Base-by-base conservation (phyloP, 2,797 vertebrate species). In the Pyrocephalus nanus region DNA sequence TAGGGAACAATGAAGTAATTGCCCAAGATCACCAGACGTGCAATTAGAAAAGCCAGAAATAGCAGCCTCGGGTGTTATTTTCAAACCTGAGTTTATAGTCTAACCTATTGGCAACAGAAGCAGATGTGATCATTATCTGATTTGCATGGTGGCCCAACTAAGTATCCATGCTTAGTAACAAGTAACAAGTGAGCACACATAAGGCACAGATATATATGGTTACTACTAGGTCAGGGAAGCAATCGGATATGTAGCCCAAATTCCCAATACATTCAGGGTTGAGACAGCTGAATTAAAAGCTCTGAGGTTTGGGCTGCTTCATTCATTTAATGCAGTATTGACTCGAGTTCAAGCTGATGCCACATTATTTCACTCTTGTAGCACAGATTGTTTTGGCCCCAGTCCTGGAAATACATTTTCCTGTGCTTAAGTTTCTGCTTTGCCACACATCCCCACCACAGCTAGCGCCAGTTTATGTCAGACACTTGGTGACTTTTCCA, bases 21-120 rank as follows among this genome's bases (percentile, higher is more conserved):
- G 84, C 64, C 29, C 74, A 87, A 87, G 77, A 89, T 73, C 70
- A 78, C 20, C 80, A 77, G 67, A 43, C 25, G 70, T 72, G 67
- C 20, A 82, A 80, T 67, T 82, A 91, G 51, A 66, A 64, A 60
- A 66, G 60, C 51, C 64, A 85, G 32, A 85, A 91, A 61, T 0
- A 69, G 51, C 67, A 81, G 40, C 94, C 72, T 54, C 8, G 3
- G 89, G 92, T 64, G 71, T 45, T 89, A 27, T 57, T 94, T 17
- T 48, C 48, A 64, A 77, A 83, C 38, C 45, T 74, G 50, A 34
- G 25, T 64, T 70, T 62, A 43, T 38, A 43, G 38, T 29, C 55
- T 73, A 50, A 85, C 36, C 40, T 11, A 12, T 4, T 66, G 70
- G 38, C 76, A 78, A 3, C 9, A 32, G 19, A 4, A 2, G 26